These are phyloP conservation scores for Cetonia aurata DNA, from an alignment of 2,888 invertebrate species.

Conservation along the genomic window DNA sequence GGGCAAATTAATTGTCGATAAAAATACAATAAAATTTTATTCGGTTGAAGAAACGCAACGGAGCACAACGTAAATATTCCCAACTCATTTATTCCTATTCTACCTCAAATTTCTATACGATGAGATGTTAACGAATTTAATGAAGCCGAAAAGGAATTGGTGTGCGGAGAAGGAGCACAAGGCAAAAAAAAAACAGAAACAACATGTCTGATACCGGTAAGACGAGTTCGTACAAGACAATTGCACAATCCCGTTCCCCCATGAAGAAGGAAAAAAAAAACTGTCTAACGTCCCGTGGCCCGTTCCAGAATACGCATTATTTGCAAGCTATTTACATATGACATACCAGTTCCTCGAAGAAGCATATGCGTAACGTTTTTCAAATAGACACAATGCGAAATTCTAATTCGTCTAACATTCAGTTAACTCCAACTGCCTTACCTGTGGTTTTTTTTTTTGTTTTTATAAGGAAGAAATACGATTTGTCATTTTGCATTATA, in stretches of 20 bases:
- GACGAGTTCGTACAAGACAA: conserved; percentile 50
- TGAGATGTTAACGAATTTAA: conserved; percentile 27
- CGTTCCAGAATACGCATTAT: conserved; percentile 52
- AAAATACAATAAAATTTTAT: no score
- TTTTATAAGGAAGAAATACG: no score
- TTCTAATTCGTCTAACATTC: conserved; percentile 33
- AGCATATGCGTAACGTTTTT: conserved; percentile 51
- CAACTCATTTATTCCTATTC: not conserved
- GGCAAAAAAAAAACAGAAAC: conserved; percentile 38
- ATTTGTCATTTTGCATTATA: no score
- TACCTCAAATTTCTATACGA: conserved; percentile 12
- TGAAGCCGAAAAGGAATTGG: conserved; percentile 17
- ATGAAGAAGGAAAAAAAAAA: conserved; percentile 5
- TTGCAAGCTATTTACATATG: conserved; percentile 51
- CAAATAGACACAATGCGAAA: conserved; percentile 51
- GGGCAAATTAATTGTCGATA: no score
- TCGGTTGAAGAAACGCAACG: no score
- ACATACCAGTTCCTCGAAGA: conserved; percentile 11
- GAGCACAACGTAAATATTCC: no score
- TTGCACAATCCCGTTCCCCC: conserved; percentile 49
- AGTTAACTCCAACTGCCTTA: no score
- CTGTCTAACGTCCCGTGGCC: conserved; percentile 47
- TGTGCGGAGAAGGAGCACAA: not conserved
- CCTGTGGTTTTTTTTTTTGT: no score
- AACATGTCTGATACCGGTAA: conserved; percentile 52